Conservation (phyloP, 2,888 invertebrate species). For the Tubulanus polymorphus region DNA sequence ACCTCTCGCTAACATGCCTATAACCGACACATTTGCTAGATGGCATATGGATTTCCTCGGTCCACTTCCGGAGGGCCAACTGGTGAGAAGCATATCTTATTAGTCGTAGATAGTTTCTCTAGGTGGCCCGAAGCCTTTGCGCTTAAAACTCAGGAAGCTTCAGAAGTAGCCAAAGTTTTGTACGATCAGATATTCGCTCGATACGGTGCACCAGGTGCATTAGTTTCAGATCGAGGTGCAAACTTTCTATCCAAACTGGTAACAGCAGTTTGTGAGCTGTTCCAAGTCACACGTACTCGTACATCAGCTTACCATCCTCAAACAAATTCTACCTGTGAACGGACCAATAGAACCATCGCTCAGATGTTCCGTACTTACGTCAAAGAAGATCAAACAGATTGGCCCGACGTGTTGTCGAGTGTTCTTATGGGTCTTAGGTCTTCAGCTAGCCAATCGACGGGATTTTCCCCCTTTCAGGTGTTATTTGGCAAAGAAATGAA, state of each 20-base stretch:
- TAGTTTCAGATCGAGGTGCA: slow-evolving; percentile 22
- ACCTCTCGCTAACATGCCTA: neutral
- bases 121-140: slow-evolving; percentile 9
- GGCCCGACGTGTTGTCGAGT: slow-evolving; percentile 18
- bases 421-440: slow-evolving; percentile 22
- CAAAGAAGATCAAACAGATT: slow-evolving; percentile 16
- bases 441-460: slow-evolving; percentile 19
- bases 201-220: slow-evolving; percentile 19
- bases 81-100: neutral
- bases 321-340: slow-evolving; percentile 21
- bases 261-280: slow-evolving; percentile 20
- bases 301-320: slow-evolving; percentile 22
- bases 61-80: neutral
- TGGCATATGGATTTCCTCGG: neutral
- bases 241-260: slow-evolving; percentile 21
- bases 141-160: slow-evolving; percentile 17
- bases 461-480: slow-evolving; percentile 18
- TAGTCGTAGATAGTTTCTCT: neutral
- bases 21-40: neutral
- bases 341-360: slow-evolving; percentile 18
- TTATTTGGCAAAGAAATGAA: slow-evolving; percentile 22
- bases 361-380: slow-evolving; percentile 19
- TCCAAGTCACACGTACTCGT: slow-evolving; percentile 16
- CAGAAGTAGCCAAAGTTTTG: slow-evolving; percentile 18
- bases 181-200: slow-evolving; percentile 22